These are phyloP conservation scores for Cantharis nigra DNA, from an alignment of 2,888 invertebrate species.

Conservation along the genomic window DNA sequence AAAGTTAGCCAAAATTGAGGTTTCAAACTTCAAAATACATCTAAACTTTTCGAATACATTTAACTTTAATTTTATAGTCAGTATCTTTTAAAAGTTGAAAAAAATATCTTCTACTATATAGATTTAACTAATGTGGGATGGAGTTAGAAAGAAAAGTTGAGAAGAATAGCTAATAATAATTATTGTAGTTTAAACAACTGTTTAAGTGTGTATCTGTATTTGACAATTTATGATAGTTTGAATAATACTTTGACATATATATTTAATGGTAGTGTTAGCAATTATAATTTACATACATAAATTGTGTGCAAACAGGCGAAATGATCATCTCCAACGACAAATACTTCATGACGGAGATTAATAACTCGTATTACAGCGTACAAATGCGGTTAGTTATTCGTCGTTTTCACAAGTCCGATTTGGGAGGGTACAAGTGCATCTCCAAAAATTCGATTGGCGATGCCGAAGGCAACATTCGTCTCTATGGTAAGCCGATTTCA, in stretches of 20 bases:
- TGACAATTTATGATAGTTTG: background rate
- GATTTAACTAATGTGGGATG: background rate
- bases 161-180: background rate
- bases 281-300: conserved; percentile 2
- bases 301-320: conserved; percentile 65
- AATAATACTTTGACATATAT: conserved; percentile 6
- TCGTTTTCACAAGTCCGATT: conserved; percentile 74
- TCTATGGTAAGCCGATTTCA: conserved; percentile 73
- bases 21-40: background rate
- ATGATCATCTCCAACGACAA: conserved; percentile 90
- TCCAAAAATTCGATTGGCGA: conserved; percentile 92
- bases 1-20: background rate
- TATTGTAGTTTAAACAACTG: background rate
- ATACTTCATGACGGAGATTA: conserved; percentile 80
- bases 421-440: conserved; percentile 89
- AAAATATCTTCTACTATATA: background rate
- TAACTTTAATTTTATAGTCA: background rate
- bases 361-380: conserved; percentile 81
- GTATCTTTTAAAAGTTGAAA: background rate
- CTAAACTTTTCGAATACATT: background rate
- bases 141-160: background rate
- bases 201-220: background rate
- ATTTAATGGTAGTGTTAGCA: background rate
- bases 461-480: conserved; percentile 85
- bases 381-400: conserved; percentile 81